These are phyloP conservation scores for Cyrtorhinus lividipennis DNA, from an alignment of 1,140 invertebrate genomes.

Conservation along the genomic window DNA sequence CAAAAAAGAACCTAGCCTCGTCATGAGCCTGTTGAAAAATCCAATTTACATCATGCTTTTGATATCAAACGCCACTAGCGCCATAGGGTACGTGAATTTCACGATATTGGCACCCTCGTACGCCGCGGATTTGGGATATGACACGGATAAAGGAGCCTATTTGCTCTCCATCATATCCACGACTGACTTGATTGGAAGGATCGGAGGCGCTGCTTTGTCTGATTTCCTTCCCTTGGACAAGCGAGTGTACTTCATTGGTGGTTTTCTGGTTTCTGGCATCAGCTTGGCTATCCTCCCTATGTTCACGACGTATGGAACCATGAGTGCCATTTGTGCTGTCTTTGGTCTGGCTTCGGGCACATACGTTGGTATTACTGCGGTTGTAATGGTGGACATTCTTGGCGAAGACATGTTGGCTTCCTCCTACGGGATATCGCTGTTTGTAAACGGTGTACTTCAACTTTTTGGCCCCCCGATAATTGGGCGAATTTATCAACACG, in stretches of 20 bases:
- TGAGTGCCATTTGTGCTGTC: conserved; percentile 51
- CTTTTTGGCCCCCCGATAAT: conserved; percentile 64
- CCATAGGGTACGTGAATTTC: conserved; percentile 74
- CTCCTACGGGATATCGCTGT: conserved; percentile 69
- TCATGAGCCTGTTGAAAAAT: conserved; percentile 44
- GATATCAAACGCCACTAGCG: conserved; percentile 67
- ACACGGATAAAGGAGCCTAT: conserved; percentile 49
- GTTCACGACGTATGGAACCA: conserved; percentile 31
- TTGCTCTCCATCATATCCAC: conserved; percentile 62
- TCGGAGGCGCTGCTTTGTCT: conserved; percentile 65
- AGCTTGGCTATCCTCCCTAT: conserved; percentile 52
- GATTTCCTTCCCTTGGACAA: conserved; percentile 57
- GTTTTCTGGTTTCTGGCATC: conserved; percentile 57
- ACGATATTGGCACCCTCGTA: conserved; percentile 63
- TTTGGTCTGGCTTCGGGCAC: conserved; percentile 70
- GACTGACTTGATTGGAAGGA: conserved; percentile 60
- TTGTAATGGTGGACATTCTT: conserved; percentile 72
- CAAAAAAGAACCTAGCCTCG: not conserved
- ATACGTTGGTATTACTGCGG: conserved; percentile 70
- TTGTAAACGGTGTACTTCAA: conserved; percentile 66
- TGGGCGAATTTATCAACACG: conserved; percentile 46
- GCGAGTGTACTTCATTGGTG: conserved; percentile 63
- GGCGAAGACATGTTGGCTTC: conserved; percentile 67
- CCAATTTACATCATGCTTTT: conserved; percentile 66
- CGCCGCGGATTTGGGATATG: conserved; percentile 48